Base-by-base conservation (phyloP, 2,888 invertebrate species). In the Drymonia ruficornis region DNA sequence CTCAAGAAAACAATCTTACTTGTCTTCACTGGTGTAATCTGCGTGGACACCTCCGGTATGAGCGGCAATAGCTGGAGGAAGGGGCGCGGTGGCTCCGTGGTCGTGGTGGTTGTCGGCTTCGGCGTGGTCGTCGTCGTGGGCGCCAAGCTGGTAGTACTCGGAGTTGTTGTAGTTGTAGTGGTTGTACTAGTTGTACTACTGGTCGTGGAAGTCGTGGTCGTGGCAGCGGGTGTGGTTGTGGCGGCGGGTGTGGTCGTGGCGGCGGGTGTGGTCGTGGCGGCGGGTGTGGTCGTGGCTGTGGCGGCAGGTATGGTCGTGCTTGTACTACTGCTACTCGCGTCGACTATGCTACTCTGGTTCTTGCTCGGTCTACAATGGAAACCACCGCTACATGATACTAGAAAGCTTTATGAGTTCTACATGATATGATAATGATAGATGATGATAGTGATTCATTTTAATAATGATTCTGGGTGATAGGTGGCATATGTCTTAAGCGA, bases 51-150 rank as follows among this genome's bases (percentile, higher is more conserved):
- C 13, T 78, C 76, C 2, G 77, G 70, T 23, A 72, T 84, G 65
- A 93, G 89, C 23, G 93, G 93, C 67, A 91, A 75, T 60, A 91
- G 74, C 65, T 91, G 91, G 63, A 91, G 77, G 83, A 87, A 91
- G 13, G 92, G 90, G 18, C 79, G 81, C 58, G 81, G 74, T 44
- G 80, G 67, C 61, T 83, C 78, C 49, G 77, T 70, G 11, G 77
- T 71, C 1, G 78, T 78, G 11, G 82, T 78, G 6, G 81, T 78
- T 13, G 77, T 67, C 36, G 78, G 63, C 34, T 82, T 80, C n/a
- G 84, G 81, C 52, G 80, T 76, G 50, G 81, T 74, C 49, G 81
- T 73, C 42, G 77, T 74, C 46, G 83, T 87, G 0, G 87, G 85
- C 2, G 88, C 85, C 13, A 83, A 85, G 23, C 87, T 76, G 70